A percentile compares a stretch with the other conserved stretches of the same genome.
Evolutionary conservation across 2,888 invertebrate species (phyloP).

Genomic region (Nomada fucata): DNA sequence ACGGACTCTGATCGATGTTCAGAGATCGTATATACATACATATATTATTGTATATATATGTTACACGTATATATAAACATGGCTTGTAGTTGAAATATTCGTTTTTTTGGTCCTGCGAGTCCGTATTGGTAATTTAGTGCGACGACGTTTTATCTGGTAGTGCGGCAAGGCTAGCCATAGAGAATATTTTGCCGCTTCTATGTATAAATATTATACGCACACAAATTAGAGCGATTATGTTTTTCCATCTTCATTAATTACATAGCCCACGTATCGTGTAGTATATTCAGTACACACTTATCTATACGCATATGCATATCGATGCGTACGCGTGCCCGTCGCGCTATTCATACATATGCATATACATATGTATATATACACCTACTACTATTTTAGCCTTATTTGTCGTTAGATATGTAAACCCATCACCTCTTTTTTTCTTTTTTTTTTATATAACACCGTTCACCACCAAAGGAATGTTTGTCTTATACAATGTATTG

Average conservation of each 20-base stretch:
- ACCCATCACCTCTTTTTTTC: slow-evolving; percentile 27
- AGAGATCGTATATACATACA: slow-evolving; percentile 20
- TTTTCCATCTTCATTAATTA: slow-evolving; percentile 43
- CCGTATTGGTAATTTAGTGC: slow-evolving; percentile 58
- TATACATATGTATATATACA: not conserved
- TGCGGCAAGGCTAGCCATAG: slow-evolving; percentile 55
- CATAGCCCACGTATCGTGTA: slow-evolving; percentile 44
- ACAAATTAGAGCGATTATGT: slow-evolving; percentile 52
- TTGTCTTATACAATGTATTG: slow-evolving; percentile 50
- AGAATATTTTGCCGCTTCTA: slow-evolving; percentile 63
- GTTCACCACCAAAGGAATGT: slow-evolving; percentile 56
- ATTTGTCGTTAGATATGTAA: slow-evolving; percentile 49
- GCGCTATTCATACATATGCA: too few relatives aligned
- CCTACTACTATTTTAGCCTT: slow-evolving; percentile 24
- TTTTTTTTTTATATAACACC: slow-evolving; percentile 12
- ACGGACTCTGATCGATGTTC: slow-evolving; percentile 32
- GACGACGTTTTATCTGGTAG: slow-evolving; percentile 60
- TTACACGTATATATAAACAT: slow-evolving; percentile 32
- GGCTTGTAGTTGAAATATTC: slow-evolving; percentile 64
- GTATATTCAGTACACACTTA: slow-evolving; percentile 39
- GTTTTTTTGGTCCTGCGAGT: slow-evolving; percentile 58
- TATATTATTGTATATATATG: not conserved
- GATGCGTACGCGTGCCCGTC: not conserved
- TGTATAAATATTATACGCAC: slow-evolving; percentile 13
- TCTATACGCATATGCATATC: slow-evolving; percentile 36